Percentiles rank a stretch among this genome's conserved stretches.
Evolutionary conservation across 2,113 vertebrate species (phyloP).

Genomic region (Arothron firmamentum): DNA sequence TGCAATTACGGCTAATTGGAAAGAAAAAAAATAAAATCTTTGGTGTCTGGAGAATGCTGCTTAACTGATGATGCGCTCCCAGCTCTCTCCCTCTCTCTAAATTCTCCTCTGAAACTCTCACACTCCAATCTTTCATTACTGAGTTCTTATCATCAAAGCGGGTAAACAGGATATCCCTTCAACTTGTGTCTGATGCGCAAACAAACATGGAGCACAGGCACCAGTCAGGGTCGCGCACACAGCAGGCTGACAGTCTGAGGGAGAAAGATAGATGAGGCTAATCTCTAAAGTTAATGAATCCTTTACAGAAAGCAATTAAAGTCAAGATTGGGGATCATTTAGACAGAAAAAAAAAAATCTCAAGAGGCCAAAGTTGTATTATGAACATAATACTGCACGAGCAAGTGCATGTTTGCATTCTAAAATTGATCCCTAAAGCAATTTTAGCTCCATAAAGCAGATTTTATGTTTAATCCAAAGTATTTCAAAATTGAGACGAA

Average conservation of each 20-base stretch:
- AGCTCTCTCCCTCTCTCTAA: constrained; percentile 8
- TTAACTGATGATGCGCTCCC: constrained; percentile 60
- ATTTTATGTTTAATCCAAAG: too few relatives aligned
- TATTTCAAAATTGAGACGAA: too few relatives aligned
- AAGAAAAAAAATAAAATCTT: constrained; percentile 61
- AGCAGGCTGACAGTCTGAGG: constrained; percentile 7
- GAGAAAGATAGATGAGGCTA: constrained; percentile 46
- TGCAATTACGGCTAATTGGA: constrained; percentile 73
- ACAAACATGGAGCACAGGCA: constrained; percentile 13
- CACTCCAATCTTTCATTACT: constrained; percentile 46
- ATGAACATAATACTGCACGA: background rate
- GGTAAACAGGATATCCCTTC: constrained; percentile 72
- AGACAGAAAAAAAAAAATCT: constrained; percentile 12
- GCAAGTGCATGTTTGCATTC: too few relatives aligned
- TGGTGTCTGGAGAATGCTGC: constrained; percentile 60
- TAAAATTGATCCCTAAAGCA: too few relatives aligned
- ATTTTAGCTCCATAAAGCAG: too few relatives aligned
- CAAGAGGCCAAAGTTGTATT: background rate
- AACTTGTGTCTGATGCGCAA: constrained; percentile 37
- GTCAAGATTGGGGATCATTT: constrained; percentile 31
- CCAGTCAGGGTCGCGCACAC: background rate
- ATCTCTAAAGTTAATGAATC: constrained; percentile 57
- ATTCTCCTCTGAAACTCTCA: constrained; percentile 29
- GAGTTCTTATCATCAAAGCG: constrained; percentile 56
- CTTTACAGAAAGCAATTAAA: constrained; percentile 28